Evolutionary conservation across 2,797 vertebrate species (phyloP).

Genomic region (Acanthurus tractus): DNA sequence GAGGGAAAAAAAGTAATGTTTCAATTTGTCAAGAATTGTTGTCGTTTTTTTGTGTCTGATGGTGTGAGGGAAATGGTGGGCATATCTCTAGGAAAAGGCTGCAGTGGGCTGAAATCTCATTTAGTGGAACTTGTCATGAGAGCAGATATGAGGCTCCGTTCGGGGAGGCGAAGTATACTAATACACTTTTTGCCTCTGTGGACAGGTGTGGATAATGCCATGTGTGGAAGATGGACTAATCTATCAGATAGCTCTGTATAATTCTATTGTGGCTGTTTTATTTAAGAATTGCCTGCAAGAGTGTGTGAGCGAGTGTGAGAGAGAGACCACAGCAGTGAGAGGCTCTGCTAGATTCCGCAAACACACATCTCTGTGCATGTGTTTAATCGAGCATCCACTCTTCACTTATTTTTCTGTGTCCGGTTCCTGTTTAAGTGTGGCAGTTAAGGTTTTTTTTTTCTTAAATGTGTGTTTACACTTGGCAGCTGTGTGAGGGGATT

Average conservation of each 20-base stretch:
- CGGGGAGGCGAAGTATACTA: conserved; percentile 52
- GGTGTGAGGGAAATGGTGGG: conserved; percentile 60
- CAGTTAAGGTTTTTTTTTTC: conserved; percentile 46
- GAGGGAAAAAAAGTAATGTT: conserved; percentile 62
- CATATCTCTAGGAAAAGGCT: conserved; percentile 69
- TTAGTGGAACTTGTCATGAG: conserved; percentile 76
- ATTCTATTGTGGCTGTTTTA: conserved; percentile 56
- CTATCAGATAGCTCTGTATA: conserved; percentile 50
- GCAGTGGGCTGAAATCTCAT: conserved; percentile 77
- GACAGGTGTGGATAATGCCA: conserved; percentile 64
- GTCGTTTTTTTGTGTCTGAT: conserved; percentile 56
- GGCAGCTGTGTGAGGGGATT: conserved; percentile 66
- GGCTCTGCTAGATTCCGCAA: conserved; percentile 22
- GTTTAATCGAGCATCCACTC: conserved; percentile 56
- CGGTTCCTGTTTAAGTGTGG: conserved; percentile 60
- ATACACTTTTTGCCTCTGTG: conserved; percentile 26
- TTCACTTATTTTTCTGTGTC: conserved; percentile 62
- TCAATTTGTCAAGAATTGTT: conserved; percentile 78
- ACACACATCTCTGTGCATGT: conserved; percentile 22
- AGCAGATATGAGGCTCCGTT: conserved; percentile 70
- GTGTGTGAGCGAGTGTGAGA: conserved; percentile 20
- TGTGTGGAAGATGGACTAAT: conserved; percentile 44
- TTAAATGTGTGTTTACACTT: conserved; percentile 41
- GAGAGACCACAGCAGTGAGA: conserved; percentile 24
- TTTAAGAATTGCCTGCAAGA: conserved; percentile 49